Evolutionary conservation across 2,888 invertebrate species (phyloP).

Genomic region (Crossocerus cetratus): DNA sequence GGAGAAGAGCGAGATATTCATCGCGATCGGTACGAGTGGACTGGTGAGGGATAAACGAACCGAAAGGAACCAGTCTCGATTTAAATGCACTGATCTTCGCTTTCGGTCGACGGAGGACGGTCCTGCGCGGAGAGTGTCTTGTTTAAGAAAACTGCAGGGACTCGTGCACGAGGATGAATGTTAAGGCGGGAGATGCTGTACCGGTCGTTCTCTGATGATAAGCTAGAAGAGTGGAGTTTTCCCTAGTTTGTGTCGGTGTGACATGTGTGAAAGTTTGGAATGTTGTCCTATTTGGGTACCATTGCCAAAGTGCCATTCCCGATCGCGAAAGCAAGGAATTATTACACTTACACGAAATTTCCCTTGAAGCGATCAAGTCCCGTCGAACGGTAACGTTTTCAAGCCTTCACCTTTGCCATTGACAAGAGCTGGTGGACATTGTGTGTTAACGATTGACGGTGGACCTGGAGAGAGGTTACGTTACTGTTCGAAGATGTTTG

Average conservation of each 20-base stretch:
- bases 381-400: neutral
- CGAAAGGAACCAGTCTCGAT: constrained; percentile 20
- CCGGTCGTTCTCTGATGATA: too few species aligned
- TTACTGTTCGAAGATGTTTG: constrained; percentile 1
- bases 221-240: neutral
- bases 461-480: neutral
- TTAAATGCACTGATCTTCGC: constrained; percentile 49
- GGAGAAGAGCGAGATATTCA: neutral
- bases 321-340: constrained; percentile 29
- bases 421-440: too few species aligned
- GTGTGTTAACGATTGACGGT: too few species aligned
- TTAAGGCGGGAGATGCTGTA: neutral
- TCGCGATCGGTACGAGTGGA: constrained; percentile 4
- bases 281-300: constrained; percentile 56
- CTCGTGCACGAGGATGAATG: neutral
- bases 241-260: constrained; percentile 46
- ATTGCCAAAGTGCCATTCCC: constrained; percentile 41
- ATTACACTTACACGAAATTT: constrained; percentile 19
- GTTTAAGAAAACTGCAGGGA: neutral
- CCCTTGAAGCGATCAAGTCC: constrained; percentile 15
- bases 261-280: constrained; percentile 70
- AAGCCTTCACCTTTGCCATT: neutral
- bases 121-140: constrained; percentile 3
- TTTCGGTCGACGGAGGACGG: constrained; percentile 1
- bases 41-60: neutral